Evolutionary conservation across 2,113 vertebrate species (phyloP).

Genomic region (Thunnus thynnus): DNA sequence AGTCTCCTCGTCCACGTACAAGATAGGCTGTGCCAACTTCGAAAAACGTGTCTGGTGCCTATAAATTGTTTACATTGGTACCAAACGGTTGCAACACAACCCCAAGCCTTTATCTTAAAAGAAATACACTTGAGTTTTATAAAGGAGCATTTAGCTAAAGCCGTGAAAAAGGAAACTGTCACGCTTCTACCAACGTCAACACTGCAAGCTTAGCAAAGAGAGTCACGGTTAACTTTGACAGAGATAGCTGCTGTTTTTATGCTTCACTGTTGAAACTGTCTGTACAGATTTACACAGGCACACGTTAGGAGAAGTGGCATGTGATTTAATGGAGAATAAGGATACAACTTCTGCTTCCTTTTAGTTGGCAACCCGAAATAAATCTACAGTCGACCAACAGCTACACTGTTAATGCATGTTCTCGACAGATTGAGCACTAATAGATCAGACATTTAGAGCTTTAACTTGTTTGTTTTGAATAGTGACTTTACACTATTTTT

Average conservation of each 20-base stretch:
- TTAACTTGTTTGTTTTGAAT: background rate
- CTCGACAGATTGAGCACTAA: background rate
- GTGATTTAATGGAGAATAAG: constrained; percentile 2
- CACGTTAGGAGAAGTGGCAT: background rate
- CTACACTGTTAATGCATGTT: background rate
- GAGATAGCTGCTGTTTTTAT: background rate
- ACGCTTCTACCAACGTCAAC: constrained; percentile 1
- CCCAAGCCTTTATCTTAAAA: background rate
- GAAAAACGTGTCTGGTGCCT: constrained; percentile 19
- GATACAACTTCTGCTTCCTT: background rate
- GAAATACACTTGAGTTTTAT: background rate
- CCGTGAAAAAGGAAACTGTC: constrained; percentile 10
- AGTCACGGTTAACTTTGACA: background rate
- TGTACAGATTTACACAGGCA: background rate
- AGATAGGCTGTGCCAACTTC: constrained; percentile 36
- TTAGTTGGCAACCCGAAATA: background rate
- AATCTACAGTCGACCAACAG: background rate
- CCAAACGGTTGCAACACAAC: background rate
- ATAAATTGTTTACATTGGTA: constrained; percentile 19
- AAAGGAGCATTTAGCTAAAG: background rate
- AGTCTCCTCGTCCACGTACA: constrained; percentile 5
- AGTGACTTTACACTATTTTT: no score
- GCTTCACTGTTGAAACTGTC: background rate
- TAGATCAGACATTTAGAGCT: background rate
- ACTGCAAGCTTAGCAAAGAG: background rate